Conservation (phyloP, 2,888 invertebrate genomes). For the Ecliptopera silaceata region DNA sequence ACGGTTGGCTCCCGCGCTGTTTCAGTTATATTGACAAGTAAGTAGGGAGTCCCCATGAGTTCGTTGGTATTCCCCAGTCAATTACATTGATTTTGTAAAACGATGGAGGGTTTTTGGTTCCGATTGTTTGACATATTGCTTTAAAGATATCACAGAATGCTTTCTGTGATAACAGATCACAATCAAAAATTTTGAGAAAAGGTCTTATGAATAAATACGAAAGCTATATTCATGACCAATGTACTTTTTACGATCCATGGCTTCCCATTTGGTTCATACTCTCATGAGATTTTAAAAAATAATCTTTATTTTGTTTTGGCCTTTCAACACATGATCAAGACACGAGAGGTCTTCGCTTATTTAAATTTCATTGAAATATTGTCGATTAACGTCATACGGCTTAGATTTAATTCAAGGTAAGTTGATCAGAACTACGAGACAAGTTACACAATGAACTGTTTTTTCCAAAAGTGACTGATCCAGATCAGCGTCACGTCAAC, state of each 20-base stretch:
- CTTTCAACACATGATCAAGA: no score
- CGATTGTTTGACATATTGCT: background rate
- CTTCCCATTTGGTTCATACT: no score
- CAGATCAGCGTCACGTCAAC: background rate
- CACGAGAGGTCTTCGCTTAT: no score
- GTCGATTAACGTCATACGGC: background rate
- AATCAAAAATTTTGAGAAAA: no score
- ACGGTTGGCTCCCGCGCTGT: background rate
- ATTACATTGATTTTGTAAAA: slow-evolving; percentile 1
- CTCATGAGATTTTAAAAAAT: no score
- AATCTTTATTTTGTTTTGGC: no score
- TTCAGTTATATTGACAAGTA: background rate
- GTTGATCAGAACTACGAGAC: background rate
- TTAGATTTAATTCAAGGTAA: background rate
- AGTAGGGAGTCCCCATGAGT: slow-evolving; percentile 2
- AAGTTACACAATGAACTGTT: background rate
- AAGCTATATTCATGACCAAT: no score
- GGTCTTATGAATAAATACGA: no score
- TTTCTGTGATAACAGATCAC: no score
- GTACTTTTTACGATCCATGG: no score
- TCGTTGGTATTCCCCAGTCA: slow-evolving; percentile 5
- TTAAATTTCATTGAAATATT: no score
- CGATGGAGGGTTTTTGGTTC: background rate
- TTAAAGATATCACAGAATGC: no score
- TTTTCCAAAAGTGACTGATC: background rate